Conservation (phyloP, 2,113 vertebrate species). For the Colistium nudipinnis region DNA sequence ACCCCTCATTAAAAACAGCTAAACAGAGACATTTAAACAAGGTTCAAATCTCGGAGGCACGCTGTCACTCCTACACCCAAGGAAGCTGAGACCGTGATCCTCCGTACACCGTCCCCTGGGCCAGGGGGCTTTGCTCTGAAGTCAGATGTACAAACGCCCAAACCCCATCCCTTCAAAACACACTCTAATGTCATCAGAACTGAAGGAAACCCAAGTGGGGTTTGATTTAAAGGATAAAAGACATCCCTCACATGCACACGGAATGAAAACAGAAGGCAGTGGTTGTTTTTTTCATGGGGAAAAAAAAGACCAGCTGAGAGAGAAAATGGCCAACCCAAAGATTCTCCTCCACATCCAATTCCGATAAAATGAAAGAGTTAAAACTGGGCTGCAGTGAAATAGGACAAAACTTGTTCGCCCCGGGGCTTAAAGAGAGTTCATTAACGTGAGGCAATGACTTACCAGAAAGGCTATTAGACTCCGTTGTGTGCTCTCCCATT, state of each 20-base stretch:
- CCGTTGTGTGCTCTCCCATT: conserved; percentile 92
- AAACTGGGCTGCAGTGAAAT: conserved; percentile 66
- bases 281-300: conserved; percentile 67
- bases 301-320: conserved; percentile 42
- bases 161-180: conserved; percentile 70
- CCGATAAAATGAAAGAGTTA: conserved; percentile 69
- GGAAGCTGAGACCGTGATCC: conserved; percentile 73
- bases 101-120: conserved; percentile 69
- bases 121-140: conserved; percentile 73
- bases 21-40: conserved; percentile 80
- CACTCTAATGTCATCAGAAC: conserved; percentile 73
- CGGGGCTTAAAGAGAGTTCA: conserved; percentile 72
- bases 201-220: conserved; percentile 73
- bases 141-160: conserved; percentile 73
- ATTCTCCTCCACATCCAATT: conserved; percentile 56
- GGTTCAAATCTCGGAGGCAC: conserved; percentile 73
- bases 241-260: conserved; percentile 61
- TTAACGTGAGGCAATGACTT: conserved; percentile 81
- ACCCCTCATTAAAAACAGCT: conserved; percentile 80
- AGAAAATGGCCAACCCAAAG: conserved; percentile 62
- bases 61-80: conserved; percentile 67
- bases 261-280: conserved; percentile 60
- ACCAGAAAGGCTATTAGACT: conserved; percentile 94
- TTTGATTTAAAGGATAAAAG: conserved; percentile 77
- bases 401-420: conserved; percentile 72